Base-by-base conservation (phyloP, 1,140 invertebrate genomes). In the Drosophila lowei region DNA sequence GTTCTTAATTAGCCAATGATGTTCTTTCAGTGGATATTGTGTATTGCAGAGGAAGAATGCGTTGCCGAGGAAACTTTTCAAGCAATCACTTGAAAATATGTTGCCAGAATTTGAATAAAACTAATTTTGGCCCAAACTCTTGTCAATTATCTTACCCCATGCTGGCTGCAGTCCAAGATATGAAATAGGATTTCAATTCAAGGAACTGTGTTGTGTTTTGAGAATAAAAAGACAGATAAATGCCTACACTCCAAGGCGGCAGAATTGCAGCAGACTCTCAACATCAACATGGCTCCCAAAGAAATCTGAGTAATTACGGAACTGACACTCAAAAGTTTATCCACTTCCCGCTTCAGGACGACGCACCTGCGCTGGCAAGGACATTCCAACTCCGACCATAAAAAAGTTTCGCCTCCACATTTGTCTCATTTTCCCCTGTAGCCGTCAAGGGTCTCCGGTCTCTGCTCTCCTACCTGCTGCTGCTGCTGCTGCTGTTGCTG, bases 231-330 rank as follows among this genome's bases (percentile, higher is more conserved):
- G 8, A 57, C 48, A 68, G 64, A 68, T 68, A 68, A 67, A 56
- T 18, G 66, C 28, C 4, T 25, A 28, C 30, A 50, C 30, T 28
- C n/a, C 7, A 15, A 2, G 11, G 18, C 34, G 63, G 50, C 42
- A 50, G 56, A 68, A 68, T 68, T 49, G 16, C 15, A 43, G 28
- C 54, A 46, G 47, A 50, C 38, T n/a, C 28, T n/a, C 48, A 46
- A 49, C 66, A 53, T n/a, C 55, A 54, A 43, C 66, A 47, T 38
- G 44, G 53, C 53, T 49, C 41, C 47, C 42, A 47, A 62, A 63
- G 71, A 72, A 84, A 76, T 79, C 77, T 50, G 72, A 85, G 66
- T 79, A 79, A 50, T 75, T 44, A 49, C 79, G 63, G 65, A 75
- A 71, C 54, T 78, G 72, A 76, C 72, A 80, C 66, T 79, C 60